A percentile compares a stretch with the other conserved stretches of the same genome.
Evolutionary conservation across 2,888 invertebrate species (phyloP).

Genomic region (Dynastes tityus): DNA sequence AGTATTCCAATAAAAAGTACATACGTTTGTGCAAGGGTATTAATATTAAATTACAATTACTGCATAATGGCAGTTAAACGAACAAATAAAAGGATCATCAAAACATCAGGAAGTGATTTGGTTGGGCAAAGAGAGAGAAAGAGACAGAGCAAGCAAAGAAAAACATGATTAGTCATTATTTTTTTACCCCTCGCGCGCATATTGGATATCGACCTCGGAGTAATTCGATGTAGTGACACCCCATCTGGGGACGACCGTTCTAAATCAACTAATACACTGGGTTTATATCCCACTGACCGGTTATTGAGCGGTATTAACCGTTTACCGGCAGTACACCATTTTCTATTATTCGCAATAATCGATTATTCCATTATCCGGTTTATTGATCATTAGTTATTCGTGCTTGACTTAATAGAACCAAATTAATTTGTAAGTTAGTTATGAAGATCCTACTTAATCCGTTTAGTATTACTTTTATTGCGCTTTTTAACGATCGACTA

Average conservation of each 20-base stretch:
- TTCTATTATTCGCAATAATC: constrained; percentile 46
- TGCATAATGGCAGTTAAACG: neutral
- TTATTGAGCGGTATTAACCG: constrained; percentile 45
- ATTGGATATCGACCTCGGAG: constrained; percentile 12
- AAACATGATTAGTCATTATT: constrained; percentile 34
- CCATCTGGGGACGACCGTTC: constrained; percentile 18
- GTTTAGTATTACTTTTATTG: neutral
- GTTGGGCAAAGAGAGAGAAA: constrained; percentile 7
- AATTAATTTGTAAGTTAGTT: constrained; percentile 11
- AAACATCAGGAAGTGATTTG: constrained; percentile 6
- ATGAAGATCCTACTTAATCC: constrained; percentile 26
- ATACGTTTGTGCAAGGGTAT: too few relatives aligned
- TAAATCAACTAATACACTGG: constrained; percentile 42
- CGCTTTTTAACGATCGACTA: neutral
- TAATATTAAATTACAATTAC: too few relatives aligned
- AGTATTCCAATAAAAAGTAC: too few relatives aligned
- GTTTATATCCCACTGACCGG: constrained; percentile 36
- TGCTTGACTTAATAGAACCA: constrained; percentile 36
- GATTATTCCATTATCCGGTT: constrained; percentile 45
- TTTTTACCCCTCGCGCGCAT: constrained; percentile 24
- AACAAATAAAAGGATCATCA: neutral
- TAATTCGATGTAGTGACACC: constrained; percentile 32
- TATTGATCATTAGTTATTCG: constrained; percentile 46
- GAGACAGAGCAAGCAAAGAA: neutral
- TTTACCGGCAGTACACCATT: constrained; percentile 37